These are phyloP conservation scores for Desmodus rotundus DNA, from an alignment of 2,113 vertebrate species.

Conservation along the genomic window DNA sequence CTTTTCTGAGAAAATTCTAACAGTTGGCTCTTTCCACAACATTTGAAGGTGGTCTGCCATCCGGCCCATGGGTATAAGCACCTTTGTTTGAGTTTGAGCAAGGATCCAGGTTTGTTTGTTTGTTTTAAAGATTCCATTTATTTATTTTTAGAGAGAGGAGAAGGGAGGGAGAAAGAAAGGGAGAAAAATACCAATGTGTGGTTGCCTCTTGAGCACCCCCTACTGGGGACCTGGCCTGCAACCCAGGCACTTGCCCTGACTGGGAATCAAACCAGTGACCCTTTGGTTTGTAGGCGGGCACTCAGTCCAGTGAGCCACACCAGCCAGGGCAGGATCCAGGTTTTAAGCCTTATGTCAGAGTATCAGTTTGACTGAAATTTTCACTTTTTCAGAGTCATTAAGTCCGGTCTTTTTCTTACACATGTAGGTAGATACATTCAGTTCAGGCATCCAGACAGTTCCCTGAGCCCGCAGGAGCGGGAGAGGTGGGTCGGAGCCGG, in stretches of 20 bases:
- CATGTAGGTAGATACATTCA: background rate
- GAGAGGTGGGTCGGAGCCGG: background rate
- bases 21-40: background rate
- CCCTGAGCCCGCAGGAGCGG: background rate
- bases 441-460: background rate
- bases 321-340: background rate
- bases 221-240: too few relatives aligned
- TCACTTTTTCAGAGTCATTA: background rate
- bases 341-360: background rate
- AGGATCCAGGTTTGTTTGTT: background rate
- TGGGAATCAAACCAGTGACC: too few relatives aligned
- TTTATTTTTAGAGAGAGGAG: too few relatives aligned
- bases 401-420: background rate
- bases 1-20: background rate
- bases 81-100: background rate
- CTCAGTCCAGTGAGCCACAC: too few relatives aligned
- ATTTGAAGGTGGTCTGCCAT: background rate
- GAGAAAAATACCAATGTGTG: too few relatives aligned
- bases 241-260: too few relatives aligned
- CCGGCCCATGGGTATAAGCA: background rate
- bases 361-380: background rate
- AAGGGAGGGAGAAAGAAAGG: too few relatives aligned
- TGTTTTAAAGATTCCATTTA: too few relatives aligned
- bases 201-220: too few relatives aligned
- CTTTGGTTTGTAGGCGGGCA: too few relatives aligned